Conservation (phyloP, 2,797 vertebrate species). For the Poecilia velifera region DNA sequence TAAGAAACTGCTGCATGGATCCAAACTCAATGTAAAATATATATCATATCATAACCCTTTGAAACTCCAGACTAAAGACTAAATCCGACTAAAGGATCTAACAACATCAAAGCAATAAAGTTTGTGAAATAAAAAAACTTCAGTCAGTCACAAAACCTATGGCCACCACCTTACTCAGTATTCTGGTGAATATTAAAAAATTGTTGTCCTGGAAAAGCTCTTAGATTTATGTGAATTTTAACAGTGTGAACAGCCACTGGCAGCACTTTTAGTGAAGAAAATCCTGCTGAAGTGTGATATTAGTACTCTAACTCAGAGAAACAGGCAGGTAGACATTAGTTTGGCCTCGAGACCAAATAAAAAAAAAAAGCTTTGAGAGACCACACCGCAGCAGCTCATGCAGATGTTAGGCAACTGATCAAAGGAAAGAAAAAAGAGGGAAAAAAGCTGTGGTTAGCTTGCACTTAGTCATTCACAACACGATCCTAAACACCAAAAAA, state of each 20-base stretch:
- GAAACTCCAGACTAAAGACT: background rate
- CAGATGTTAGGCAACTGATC: constrained; percentile 68
- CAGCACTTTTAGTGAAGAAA: constrained; percentile 63
- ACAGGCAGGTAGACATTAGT: constrained; percentile 77
- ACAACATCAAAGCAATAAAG: constrained; percentile 8
- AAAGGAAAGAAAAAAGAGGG: constrained; percentile 55
- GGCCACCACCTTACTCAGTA: background rate
- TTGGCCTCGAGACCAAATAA: constrained; percentile 62
- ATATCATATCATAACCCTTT: background rate
- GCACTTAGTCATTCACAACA: constrained; percentile 39
- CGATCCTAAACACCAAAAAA: constrained; percentile 57
- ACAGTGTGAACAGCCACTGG: constrained; percentile 51
- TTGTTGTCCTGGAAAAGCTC: constrained; percentile 26
- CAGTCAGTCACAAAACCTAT: background rate
- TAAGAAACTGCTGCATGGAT: background rate
- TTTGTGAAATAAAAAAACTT: constrained; percentile 27
- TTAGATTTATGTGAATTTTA: constrained; percentile 24
- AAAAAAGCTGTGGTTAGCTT: constrained; percentile 66
- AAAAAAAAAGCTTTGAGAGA: constrained; percentile 37
- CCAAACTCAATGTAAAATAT: background rate
- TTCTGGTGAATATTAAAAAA: background rate
- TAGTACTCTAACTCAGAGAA: constrained; percentile 72
- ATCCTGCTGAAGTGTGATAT: constrained; percentile 41
- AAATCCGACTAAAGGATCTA: background rate
- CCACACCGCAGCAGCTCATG: constrained; percentile 66